Percentiles rank a stretch among this genome's conserved stretches.
Conservation (phyloP, 1,140 invertebrate species). For the Semibalanus balanoides region DNA sequence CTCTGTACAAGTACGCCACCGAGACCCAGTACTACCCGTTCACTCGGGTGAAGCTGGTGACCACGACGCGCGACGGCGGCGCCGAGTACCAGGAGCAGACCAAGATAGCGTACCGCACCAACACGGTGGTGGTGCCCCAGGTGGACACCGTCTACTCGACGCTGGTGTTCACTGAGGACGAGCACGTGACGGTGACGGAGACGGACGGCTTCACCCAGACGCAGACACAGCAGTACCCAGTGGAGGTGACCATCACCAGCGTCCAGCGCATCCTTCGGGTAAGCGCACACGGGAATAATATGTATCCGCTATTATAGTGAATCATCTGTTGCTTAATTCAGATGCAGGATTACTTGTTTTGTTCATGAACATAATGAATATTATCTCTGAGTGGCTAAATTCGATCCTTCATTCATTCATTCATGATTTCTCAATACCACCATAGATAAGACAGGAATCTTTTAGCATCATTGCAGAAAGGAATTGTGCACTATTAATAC, state of each 20-base stretch:
- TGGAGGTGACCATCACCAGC: conserved; percentile 14
- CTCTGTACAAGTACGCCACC: conserved; percentile 22
- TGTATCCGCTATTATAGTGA: not conserved
- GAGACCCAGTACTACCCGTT: conserved; percentile 21
- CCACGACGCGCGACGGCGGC: conserved; percentile 14
- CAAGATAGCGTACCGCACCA: not conserved
- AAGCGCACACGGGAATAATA: not conserved
- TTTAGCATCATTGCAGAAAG: not conserved
- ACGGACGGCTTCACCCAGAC: conserved; percentile 19
- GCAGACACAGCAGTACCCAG: conserved; percentile 21
- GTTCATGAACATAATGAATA: not conserved
- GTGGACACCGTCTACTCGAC: not conserved
- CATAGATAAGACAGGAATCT: too few relatives aligned
- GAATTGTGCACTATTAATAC: not conserved
- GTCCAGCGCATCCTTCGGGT: not conserved
- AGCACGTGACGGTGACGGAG: conserved; percentile 4
- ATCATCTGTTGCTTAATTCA: not conserved
- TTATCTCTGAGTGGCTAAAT: too few relatives aligned
- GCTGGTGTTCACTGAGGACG: conserved; percentile 1
- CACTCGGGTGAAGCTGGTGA: conserved; percentile 21
- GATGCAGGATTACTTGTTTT: not conserved
- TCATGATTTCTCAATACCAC: too few relatives aligned
- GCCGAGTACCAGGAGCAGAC: not conserved
- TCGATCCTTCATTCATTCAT: too few relatives aligned
- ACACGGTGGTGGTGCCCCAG: conserved; percentile 3